These are phyloP conservation scores for Epistrophe eligans DNA, from an alignment of 2,888 invertebrate species.

Conservation along the genomic window DNA sequence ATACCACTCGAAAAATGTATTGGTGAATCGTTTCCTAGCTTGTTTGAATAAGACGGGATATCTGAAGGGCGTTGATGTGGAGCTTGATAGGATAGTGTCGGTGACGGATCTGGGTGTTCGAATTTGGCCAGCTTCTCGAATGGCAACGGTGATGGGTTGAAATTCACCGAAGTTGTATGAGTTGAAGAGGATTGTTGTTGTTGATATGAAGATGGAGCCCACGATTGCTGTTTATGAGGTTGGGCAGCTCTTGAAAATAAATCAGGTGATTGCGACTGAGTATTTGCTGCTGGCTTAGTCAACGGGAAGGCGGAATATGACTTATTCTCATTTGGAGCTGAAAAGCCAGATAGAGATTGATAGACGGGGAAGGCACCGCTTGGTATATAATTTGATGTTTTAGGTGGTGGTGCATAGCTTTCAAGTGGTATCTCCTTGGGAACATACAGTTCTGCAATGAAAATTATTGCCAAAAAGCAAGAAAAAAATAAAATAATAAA, in stretches of 20 bases:
- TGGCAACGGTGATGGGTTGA: slow-evolving; percentile 82
- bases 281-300: slow-evolving; percentile 41
- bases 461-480: slow-evolving; percentile 4
- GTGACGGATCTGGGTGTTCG: slow-evolving; percentile 76
- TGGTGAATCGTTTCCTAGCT: slow-evolving; percentile 80
- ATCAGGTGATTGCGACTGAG: slow-evolving; percentile 82
- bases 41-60: slow-evolving; percentile 39
- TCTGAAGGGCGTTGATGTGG: slow-evolving; percentile 53
- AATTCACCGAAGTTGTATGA: slow-evolving; percentile 78
- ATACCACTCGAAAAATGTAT: slow-evolving; percentile 77
- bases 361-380: slow-evolving; percentile 80
- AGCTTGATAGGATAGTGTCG: slow-evolving; percentile 27
- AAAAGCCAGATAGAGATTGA: slow-evolving; percentile 43
- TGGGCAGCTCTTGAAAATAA: slow-evolving; percentile 81
- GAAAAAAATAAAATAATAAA: slow-evolving; percentile 10
- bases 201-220: slow-evolving; percentile 78
- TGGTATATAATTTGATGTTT: slow-evolving; percentile 81
- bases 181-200: slow-evolving; percentile 72
- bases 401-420: slow-evolving; percentile 82
- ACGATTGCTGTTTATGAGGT: slow-evolving; percentile 83
- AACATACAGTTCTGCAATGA: slow-evolving; percentile 81
- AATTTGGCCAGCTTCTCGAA: slow-evolving; percentile 82
- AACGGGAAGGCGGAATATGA: slow-evolving; percentile 72
- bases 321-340: slow-evolving; percentile 34
- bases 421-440: slow-evolving; percentile 83